Evolutionary conservation across 2,888 invertebrate species (phyloP).

Genomic region (Stenurella melanura): DNA sequence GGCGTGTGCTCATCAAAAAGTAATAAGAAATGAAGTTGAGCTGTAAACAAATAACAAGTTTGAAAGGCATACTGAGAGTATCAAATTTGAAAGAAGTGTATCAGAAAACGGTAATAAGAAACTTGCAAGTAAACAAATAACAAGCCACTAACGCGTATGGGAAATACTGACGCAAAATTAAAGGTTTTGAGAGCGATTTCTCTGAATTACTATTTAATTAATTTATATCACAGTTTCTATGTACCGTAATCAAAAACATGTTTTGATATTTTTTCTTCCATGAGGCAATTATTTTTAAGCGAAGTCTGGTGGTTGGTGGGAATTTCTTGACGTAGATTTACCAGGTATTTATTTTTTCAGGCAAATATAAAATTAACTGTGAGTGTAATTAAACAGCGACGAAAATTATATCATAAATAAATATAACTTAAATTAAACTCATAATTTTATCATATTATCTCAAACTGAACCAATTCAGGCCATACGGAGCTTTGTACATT

Average conservation of each 20-base stretch:
- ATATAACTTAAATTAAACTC: too few species aligned
- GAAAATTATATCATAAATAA: neutral
- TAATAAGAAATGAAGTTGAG: neutral
- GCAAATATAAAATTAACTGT: neutral
- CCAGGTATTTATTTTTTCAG: neutral
- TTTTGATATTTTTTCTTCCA: neutral
- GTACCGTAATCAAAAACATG: neutral
- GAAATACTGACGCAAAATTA: neutral
- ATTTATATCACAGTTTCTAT: neutral
- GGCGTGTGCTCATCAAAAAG: neutral
- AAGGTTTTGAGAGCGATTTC: neutral
- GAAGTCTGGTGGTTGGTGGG: neutral
- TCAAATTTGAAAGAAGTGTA: slow-evolving; percentile 3
- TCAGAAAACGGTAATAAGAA: neutral
- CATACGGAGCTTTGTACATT: too few species aligned
- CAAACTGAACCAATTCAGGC: too few species aligned
- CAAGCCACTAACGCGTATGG: neutral
- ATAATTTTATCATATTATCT: too few species aligned
- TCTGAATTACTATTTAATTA: neutral
- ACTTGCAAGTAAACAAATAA: neutral
- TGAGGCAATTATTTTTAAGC: neutral
- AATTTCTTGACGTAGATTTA: neutral
- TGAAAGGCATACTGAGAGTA: neutral
- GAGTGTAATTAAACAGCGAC: neutral
- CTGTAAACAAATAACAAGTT: neutral